Evolutionary conservation across 2,888 invertebrate species (phyloP), one percentile per base, ranked within the genome.

Genomic region (Lamproptera curius): DNA sequence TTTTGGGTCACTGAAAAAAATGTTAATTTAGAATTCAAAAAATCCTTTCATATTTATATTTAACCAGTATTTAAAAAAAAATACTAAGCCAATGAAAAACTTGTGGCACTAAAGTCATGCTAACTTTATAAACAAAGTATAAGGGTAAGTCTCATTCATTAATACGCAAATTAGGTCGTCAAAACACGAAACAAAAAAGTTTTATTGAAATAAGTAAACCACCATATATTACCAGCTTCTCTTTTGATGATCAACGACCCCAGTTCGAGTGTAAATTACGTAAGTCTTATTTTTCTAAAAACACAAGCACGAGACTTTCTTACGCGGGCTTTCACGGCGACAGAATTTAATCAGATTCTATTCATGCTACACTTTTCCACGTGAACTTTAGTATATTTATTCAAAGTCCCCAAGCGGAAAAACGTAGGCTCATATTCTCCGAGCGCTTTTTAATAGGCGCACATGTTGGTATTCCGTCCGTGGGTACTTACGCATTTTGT

Each of bases 291-390:
- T 14, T 34, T 42, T 31, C 20, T n/a, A n/a, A 26, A 47, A 37
- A 42, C 42, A 51, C 46, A 53, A 37, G 43, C 36, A 46, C 31
- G 28, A 17, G 17, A 28, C 37, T 31, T 46, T 41, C 11, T 11
- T 36, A n/a, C 1, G 23, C 34, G 9, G 35, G 10, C 11, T 28
- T 46, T 41, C 46, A 26, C 41, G 10, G 17, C 36, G 43, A 1
- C 36, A 35, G 35, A 13, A 41, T 41, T 46, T 41, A 46, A 46
- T 46, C 46, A 46, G 23, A 46, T 46, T 41, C 41, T 16, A 41
- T 46, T 36, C 41, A 46, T 5, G 15, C 26, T 11, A 35, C 11
- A 41, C 36, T 46, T 46, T 40, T 46, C n/a, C 35, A 23, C 46
- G 35, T 13, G 36, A 41, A 41, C 41, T 46, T 28, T 36, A 40